These are phyloP conservation scores for Meandrina meandrites DNA, from an alignment of 92 coral and sea anemone species.

Conservation along the genomic window DNA sequence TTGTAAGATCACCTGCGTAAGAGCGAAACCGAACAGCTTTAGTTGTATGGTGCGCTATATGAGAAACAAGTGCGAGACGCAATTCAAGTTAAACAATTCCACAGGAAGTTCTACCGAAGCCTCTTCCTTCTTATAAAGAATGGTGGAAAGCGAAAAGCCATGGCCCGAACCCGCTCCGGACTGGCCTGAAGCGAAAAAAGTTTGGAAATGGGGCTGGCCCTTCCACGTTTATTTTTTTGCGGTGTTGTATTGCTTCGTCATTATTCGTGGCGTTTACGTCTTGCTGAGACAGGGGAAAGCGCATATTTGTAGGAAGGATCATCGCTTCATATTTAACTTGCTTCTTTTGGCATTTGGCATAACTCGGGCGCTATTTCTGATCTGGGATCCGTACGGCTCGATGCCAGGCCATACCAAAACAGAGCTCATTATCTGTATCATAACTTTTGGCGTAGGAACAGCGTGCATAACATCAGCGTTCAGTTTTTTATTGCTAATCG, in stretches of 20 bases:
- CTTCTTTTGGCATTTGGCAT: conserved; percentile 62
- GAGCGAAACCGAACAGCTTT: not conserved
- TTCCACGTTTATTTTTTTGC: conserved; percentile 55
- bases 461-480: conserved; percentile 75
- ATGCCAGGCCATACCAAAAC: conserved; percentile 18
- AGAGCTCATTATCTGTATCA: conserved; percentile 34
- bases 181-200: conserved; percentile 48
- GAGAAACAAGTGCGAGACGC: not conserved
- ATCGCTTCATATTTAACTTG: conserved; percentile 47
- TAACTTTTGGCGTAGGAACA: conserved; percentile 63
- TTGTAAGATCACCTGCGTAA: not conserved
- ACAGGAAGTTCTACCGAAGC: not conserved
- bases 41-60: not conserved
- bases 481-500: conserved; percentile 63
- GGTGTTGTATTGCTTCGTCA: conserved; percentile 36
- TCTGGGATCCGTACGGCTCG: conserved; percentile 70
- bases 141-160: conserved; percentile 28
- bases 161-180: conserved; percentile 80
- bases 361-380: conserved; percentile 42
- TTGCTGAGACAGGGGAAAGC: conserved; percentile 24
- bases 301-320: conserved; percentile 27
- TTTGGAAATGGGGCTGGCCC: conserved; percentile 64
- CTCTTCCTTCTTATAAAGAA: not conserved
- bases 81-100: not conserved
- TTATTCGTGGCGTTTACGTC: conserved; percentile 20